Base-by-base conservation (phyloP, 2,888 invertebrate genomes). In the Andrena camellia region DNA sequence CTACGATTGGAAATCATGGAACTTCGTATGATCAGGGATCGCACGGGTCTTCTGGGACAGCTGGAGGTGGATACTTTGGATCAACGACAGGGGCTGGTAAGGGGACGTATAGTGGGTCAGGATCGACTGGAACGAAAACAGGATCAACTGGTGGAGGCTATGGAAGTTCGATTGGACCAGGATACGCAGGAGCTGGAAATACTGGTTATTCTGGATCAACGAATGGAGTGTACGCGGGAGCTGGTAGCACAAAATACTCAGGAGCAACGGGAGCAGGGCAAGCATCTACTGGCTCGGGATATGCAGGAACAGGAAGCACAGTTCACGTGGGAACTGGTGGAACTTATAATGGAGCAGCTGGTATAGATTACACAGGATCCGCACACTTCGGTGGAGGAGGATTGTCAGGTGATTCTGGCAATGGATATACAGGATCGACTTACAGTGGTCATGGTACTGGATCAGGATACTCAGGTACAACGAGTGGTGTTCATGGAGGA, bases 281-380 rank as follows among this genome's bases (percentile, higher is more conserved):
- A 62, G 59, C 35, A 31, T 63, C 64, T 8, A 26, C 35, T 52
- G 67, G 50, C 2, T 52, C 52, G 8, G 75, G 62, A 17, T 54
- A 73, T 50, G 23, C 26, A n/a, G 73, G 54, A 31, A 8, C 29
- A 26, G 68, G 63, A 23, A 23, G 1, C 2, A 23, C 54, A 33
- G 70, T 48, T 20, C 70, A 84, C 13, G 31, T 70, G 6, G 78
- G 62, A 57, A 31, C 68, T 8, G 31, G 17, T 13, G 60, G 67
- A 48, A 48, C 31, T 59, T 72, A 64, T 13, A 6, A n/a, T 48
- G 78, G 70, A 23, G 17, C 64, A 17, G 4, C 42, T 31, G 75
- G 66, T 10, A 48, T 23, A 0, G 72, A 50, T 50, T 62, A 72
- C 2, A 54, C 67, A 20, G 66, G 71, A 68, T 23, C 68, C 8